Evolutionary conservation across 2,888 invertebrate species (phyloP).

Genomic region (Galerucella pusilla): DNA sequence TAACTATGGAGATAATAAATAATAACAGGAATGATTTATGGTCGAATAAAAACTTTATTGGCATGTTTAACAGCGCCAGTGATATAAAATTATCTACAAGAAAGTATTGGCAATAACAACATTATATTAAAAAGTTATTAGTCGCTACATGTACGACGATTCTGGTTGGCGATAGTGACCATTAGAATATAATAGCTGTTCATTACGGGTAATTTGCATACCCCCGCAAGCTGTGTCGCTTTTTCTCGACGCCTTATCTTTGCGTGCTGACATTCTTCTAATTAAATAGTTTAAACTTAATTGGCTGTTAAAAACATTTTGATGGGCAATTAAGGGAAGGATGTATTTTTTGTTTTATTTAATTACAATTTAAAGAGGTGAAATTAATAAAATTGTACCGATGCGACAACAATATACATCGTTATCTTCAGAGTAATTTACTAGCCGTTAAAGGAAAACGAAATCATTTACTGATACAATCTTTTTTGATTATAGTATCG

Average conservation of each 20-base stretch:
- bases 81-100: slow-evolving; percentile 30
- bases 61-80: slow-evolving; percentile 23
- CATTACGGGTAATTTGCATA: slow-evolving; percentile 43
- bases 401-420: background rate
- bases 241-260: slow-evolving; percentile 30
- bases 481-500: background rate
- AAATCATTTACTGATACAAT: background rate
- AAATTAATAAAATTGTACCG: background rate
- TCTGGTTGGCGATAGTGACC: slow-evolving; percentile 30
- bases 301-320: slow-evolving; percentile 17
- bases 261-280: slow-evolving; percentile 27
- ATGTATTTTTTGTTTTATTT: background rate
- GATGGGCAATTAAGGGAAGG: slow-evolving; percentile 12
- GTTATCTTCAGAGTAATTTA: background rate
- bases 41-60: slow-evolving; percentile 34
- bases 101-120: slow-evolving; percentile 26
- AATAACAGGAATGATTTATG: slow-evolving; percentile 24
- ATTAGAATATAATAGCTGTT: slow-evolving; percentile 42
- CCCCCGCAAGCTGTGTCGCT: slow-evolving; percentile 23
- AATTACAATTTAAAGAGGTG: background rate
- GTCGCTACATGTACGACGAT: slow-evolving; percentile 36
- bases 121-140: slow-evolving; percentile 38
- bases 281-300: slow-evolving; percentile 26
- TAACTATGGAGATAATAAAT: slow-evolving; percentile 17
- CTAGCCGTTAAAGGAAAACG: background rate